Conservation (phyloP, 2,888 invertebrate genomes). For the Sceliomorpha sp. region DNA sequence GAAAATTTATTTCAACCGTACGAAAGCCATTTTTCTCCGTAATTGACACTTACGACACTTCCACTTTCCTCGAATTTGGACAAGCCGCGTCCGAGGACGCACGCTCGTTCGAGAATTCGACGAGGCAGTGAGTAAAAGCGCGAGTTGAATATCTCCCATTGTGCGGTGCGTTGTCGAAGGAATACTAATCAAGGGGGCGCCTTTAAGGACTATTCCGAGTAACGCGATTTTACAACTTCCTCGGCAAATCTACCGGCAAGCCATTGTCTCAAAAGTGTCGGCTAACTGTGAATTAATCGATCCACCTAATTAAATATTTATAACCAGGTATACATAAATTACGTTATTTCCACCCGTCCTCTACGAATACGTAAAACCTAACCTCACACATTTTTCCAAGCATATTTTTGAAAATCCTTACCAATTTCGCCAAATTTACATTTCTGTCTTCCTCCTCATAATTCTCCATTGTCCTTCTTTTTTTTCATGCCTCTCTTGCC, state of each 20-base stretch:
- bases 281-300: slow-evolving; percentile 16
- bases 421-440: no score
- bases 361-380: no score
- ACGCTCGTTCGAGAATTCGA: slow-evolving; percentile 24
- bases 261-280: slow-evolving; percentile 15
- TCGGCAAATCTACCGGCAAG: slow-evolving; percentile 43
- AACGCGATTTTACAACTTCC: slow-evolving; percentile 76
- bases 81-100: no score
- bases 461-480: slow-evolving; percentile 32
- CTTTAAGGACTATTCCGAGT: slow-evolving; percentile 68
- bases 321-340: no score
- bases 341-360: no score
- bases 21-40: no score
- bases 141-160: slow-evolving; percentile 62
- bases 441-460: slow-evolving; percentile 14
- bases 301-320: no score
- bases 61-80: no score
- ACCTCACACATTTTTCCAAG: no score
- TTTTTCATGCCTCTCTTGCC: slow-evolving; percentile 29
- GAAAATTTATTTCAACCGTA: no score
- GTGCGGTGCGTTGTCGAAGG: slow-evolving; percentile 24
- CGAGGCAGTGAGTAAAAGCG: slow-evolving; percentile 21
- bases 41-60: no score
- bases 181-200: slow-evolving; percentile 57
- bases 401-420: no score